phyloP scores from a whole-genome alignment of 2,888 invertebrate species.

The Troides oblongomaculatus region DNA sequence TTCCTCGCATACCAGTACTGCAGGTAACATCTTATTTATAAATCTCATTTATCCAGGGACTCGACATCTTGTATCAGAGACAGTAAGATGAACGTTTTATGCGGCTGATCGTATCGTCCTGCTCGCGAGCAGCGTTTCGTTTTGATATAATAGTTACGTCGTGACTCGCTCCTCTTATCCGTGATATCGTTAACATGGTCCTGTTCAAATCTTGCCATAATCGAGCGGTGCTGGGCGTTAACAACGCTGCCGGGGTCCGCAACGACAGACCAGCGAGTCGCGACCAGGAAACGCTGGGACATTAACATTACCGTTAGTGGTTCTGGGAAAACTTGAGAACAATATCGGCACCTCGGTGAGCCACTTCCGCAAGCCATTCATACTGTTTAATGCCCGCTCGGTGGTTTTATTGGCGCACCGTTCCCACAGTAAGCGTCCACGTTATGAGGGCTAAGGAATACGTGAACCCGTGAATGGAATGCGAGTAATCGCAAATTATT shows the following conservation, averaged over 20 bases:
- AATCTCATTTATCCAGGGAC: conserved; percentile 7
- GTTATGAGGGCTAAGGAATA: conserved; percentile 25
- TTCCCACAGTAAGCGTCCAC: conserved; percentile 37
- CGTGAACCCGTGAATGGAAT: conserved; percentile 24
- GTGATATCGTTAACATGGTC: conserved; percentile 58
- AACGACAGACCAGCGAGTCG: conserved; percentile 42
- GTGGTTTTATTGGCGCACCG: conserved; percentile 33
- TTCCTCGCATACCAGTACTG: conserved; percentile 94
- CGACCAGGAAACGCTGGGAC: conserved; percentile 65
- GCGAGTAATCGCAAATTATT: conserved; percentile 24
- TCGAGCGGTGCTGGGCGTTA: conserved; percentile 57
- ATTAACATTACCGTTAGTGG: conserved; percentile 72
- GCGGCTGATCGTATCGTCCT: conserved; percentile 42
- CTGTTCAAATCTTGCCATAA: conserved; percentile 55
- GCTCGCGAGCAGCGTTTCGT: conserved; percentile 52
- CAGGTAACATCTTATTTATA: conserved; percentile 63
- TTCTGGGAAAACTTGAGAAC: conserved; percentile 62
- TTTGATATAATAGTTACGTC: conserved; percentile 54
- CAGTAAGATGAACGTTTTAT: conserved; percentile 31
- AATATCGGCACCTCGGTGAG: conserved; percentile 53
- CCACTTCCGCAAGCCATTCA: conserved; percentile 51
- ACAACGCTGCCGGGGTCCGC: conserved; percentile 54
- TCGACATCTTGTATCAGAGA: conserved; percentile 32
- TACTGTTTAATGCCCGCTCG: conserved; percentile 39
- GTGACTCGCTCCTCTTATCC: conserved; percentile 70